Percentiles rank a stretch among this genome's conserved stretches.
phyloP scores from a whole-genome alignment of 2,888 invertebrate genomes.

The Sipunculus nudus region DNA sequence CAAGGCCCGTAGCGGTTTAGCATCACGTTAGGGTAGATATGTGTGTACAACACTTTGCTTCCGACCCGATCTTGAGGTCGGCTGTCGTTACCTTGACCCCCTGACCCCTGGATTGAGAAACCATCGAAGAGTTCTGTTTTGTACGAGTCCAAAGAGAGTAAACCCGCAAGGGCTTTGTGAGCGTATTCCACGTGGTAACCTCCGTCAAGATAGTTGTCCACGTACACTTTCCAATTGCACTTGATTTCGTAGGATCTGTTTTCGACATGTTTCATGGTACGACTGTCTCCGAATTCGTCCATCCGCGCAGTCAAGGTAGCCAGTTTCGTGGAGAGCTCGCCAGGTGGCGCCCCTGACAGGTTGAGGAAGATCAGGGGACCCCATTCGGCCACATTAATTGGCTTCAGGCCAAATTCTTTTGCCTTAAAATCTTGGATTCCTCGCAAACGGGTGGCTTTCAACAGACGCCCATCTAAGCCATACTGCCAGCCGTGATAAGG shows the following conservation, averaged over 20 bases:
- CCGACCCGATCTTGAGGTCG: neutral
- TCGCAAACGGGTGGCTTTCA: conserved; percentile 1
- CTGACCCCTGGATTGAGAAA: neutral
- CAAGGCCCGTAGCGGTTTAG: conserved; percentile 10
- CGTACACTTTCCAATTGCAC: conserved; percentile 10
- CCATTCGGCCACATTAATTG: neutral
- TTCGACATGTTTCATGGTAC: neutral
- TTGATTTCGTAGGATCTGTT: neutral
- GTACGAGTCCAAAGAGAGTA: neutral
- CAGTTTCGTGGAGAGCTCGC: neutral
- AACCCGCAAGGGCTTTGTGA: neutral
- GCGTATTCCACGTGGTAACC: conserved; percentile 7
- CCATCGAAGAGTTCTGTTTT: neutral
- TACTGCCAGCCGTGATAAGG: conserved; percentile 14
- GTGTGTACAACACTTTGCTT: neutral
- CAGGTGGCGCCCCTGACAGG: neutral
- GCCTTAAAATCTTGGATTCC: conserved; percentile 6
- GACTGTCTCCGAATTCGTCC: neutral
- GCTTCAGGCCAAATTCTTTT: neutral
- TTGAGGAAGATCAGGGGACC: conserved; percentile 5
- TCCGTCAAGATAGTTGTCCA: conserved; percentile 11
- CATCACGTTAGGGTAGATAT: conserved; percentile 7
- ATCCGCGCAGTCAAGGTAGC: neutral
- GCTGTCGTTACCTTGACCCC: neutral
- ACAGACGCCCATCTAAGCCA: conserved; percentile 7